Conservation (phyloP, 92 coral and sea anemone species). For the Zoanthus sociatus region DNA sequence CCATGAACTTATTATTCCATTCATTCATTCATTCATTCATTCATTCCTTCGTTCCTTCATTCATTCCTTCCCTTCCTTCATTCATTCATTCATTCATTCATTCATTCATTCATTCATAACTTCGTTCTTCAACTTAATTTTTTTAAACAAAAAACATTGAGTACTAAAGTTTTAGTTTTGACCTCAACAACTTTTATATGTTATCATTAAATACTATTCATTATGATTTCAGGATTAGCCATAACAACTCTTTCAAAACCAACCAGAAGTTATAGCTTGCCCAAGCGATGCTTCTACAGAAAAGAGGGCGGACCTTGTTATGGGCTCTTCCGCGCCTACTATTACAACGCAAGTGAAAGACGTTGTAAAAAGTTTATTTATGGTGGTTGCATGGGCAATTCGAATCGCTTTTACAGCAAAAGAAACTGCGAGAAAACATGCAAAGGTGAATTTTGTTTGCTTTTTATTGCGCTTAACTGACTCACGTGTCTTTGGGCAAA, state of each 20-base stretch:
- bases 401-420: conserved; percentile 9
- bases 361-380: conserved; percentile 23
- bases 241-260: not conserved
- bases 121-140: not conserved
- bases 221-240: not conserved
- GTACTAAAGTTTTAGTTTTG: too few relatives aligned
- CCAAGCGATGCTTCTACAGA: not conserved
- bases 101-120: not conserved
- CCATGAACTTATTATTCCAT: not conserved
- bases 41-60: not conserved
- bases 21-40: not conserved
- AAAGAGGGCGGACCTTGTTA: not conserved
- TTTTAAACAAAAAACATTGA: too few relatives aligned
- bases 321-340: not conserved
- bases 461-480: not conserved
- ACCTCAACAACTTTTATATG: too few relatives aligned
- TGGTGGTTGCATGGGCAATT: conserved; percentile 35
- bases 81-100: not conserved
- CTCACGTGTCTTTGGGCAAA: too few relatives aligned
- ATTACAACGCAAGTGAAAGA: conserved; percentile 10
- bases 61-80: too few relatives aligned
- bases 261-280: not conserved
- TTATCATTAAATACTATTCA: not conserved
- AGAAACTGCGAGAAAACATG: conserved; percentile 15
- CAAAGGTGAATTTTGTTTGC: not conserved